Conservation (phyloP, 2,113 vertebrate species). For the Labeo rohita region DNA sequence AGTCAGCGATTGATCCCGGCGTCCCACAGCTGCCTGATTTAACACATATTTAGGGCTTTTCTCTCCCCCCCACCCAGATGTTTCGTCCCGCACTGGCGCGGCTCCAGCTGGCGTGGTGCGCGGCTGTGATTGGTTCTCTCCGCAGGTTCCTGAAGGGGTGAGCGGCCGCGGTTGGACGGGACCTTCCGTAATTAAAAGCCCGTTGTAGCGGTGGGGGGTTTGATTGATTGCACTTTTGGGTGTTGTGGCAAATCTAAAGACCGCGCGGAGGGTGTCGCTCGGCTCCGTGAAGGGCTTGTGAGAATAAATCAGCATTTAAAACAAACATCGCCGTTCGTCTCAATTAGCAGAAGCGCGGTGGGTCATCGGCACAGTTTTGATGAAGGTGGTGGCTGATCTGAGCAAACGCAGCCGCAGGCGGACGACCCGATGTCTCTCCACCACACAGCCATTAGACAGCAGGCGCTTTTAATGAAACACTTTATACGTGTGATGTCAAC, state of each 20-base stretch:
- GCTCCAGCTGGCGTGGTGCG: conserved; percentile 19
- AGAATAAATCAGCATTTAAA: conserved; percentile 39
- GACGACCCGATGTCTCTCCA: background rate
- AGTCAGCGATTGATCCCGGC: background rate
- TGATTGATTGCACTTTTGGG: conserved; percentile 66
- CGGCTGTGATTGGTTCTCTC: conserved; percentile 24
- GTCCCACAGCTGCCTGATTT: conserved; percentile 19
- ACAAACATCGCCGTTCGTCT: background rate
- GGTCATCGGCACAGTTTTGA: background rate
- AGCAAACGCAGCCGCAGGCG: background rate
- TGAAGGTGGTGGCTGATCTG: background rate
- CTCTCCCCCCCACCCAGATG: conserved; percentile 18
- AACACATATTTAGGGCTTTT: conserved; percentile 22
- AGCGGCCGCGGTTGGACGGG: conserved; percentile 34
- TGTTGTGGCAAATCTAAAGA: conserved; percentile 27
- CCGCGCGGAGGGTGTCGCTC: background rate
- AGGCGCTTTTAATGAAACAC: conserved; percentile 40
- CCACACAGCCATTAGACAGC: background rate
- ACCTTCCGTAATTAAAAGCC: conserved; percentile 70
- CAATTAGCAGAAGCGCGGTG: background rate
- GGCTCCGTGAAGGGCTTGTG: background rate
- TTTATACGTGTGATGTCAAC: conserved; percentile 39
- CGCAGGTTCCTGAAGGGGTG: conserved; percentile 23
- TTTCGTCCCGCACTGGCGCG: background rate
- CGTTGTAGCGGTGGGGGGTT: conserved; percentile 61